A percentile compares a stretch with the other conserved stretches of the same genome.
Evolutionary conservation across 2,888 invertebrate genomes (phyloP).

Genomic region (Hirudinaria manillensis): DNA sequence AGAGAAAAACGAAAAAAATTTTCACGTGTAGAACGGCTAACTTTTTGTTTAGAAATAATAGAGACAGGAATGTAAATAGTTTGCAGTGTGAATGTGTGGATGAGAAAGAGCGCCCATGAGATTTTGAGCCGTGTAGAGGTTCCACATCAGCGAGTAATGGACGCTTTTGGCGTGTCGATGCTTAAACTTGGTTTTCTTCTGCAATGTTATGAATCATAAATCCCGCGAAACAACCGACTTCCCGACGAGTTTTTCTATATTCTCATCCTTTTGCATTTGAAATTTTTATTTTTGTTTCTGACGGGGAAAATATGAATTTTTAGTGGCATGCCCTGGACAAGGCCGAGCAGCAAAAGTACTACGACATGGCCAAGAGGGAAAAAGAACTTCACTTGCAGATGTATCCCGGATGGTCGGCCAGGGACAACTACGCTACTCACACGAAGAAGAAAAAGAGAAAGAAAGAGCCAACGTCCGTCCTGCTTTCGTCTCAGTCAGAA

Average conservation of each 20-base stretch:
- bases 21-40: no score
- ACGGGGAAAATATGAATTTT: background rate
- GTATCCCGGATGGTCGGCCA: conserved; percentile 98
- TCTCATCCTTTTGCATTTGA: no score
- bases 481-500: background rate
- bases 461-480: conserved; percentile 46
- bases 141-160: conserved; percentile 24
- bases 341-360: conserved; percentile 99
- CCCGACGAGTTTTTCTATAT: background rate
- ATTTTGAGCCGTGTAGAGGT: conserved; percentile 19
- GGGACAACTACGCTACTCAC: conserved; percentile 99
- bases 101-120: conserved; percentile 22
- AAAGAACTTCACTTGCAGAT: conserved; percentile 98
- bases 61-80: conserved; percentile 11
- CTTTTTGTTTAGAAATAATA: conserved; percentile 11
- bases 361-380: conserved; percentile 99
- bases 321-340: conserved; percentile 99
- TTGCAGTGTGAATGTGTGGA: conserved; percentile 15
- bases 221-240: background rate
- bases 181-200: conserved; percentile 1
- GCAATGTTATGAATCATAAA: conserved; percentile 10
- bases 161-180: conserved; percentile 16
- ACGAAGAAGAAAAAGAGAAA: conserved; percentile 97
- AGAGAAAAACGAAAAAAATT: no score
- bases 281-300: no score